These are phyloP conservation scores for Zhuqinia jingwanae DNA, from an alignment of 2,888 invertebrate species.

Conservation along the genomic window DNA sequence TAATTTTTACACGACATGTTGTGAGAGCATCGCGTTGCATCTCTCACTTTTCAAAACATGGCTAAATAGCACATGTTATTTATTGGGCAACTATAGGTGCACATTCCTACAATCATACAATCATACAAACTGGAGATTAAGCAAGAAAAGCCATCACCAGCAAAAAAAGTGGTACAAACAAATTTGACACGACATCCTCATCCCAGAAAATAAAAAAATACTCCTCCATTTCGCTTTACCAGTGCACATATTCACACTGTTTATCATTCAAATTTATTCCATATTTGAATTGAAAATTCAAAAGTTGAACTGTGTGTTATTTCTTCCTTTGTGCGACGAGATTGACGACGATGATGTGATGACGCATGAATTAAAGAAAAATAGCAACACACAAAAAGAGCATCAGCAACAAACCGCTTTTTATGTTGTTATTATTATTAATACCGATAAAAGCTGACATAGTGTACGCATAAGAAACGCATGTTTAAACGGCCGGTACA, in stretches of 20 bases:
- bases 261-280: conserved; percentile 16
- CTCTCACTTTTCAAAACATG: too few relatives aligned
- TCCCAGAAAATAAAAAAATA: conserved; percentile 1
- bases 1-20: too few relatives aligned
- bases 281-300: conserved; percentile 10
- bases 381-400: background rate
- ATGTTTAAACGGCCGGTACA: conserved; percentile 4
- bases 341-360: conserved; percentile 6
- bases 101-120: too few relatives aligned
- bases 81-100: background rate
- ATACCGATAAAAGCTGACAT: conserved; percentile 37
- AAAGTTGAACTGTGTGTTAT: background rate
- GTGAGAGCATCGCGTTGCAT: too few relatives aligned
- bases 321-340: background rate
- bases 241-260: background rate
- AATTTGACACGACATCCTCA: conserved; percentile 8
- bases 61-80: too few relatives aligned
- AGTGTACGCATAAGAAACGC: too few relatives aligned
- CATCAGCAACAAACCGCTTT: conserved; percentile 5
- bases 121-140: conserved; percentile 32
- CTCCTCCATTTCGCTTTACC: conserved; percentile 20
- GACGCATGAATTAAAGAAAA: conserved; percentile 12
- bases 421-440: conserved; percentile 27
- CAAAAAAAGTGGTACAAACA: conserved; percentile 13
- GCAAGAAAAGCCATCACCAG: too few relatives aligned